phyloP scores from a whole-genome alignment of 2,113 vertebrate species.

The Macquaria ambigua region DNA sequence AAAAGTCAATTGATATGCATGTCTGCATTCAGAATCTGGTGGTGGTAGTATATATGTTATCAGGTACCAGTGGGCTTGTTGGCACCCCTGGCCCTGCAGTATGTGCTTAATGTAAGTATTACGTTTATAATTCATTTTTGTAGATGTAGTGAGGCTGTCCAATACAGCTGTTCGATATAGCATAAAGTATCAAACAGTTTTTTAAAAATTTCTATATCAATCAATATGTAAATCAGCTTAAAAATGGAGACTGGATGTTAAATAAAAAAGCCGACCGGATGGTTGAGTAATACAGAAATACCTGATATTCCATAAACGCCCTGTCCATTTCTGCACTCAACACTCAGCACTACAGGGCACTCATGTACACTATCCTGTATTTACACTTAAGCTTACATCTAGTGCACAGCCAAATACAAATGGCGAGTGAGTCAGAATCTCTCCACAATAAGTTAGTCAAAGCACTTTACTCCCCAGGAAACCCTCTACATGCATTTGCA shows the following conservation, averaged over 20 bases:
- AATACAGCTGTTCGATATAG: background rate
- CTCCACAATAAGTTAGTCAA: constrained; percentile 21
- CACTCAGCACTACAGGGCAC: constrained; percentile 19
- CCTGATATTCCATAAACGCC: background rate
- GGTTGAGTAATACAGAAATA: background rate
- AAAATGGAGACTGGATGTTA: background rate
- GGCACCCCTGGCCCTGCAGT: background rate
- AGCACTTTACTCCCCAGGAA: constrained; percentile 9
- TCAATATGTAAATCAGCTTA: background rate
- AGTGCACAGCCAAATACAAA: constrained; percentile 32
- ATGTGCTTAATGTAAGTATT: background rate
- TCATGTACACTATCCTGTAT: constrained; percentile 3
- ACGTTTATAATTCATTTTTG: background rate
- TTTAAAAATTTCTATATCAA: background rate
- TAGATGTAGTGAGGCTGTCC: background rate
- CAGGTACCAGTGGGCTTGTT: background rate
- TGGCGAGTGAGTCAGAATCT: constrained; percentile 24
- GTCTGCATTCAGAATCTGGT: background rate
- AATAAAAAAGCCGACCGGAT: background rate
- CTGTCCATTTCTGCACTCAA: background rate
- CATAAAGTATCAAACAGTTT: background rate
- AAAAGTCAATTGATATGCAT: background rate
- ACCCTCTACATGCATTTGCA: constrained; percentile 3
- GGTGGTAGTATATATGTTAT: no score
- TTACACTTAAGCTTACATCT: constrained; percentile 5